Evolutionary conservation across 2,888 invertebrate genomes (phyloP).

Genomic region (Meiosimyza platycephala): DNA sequence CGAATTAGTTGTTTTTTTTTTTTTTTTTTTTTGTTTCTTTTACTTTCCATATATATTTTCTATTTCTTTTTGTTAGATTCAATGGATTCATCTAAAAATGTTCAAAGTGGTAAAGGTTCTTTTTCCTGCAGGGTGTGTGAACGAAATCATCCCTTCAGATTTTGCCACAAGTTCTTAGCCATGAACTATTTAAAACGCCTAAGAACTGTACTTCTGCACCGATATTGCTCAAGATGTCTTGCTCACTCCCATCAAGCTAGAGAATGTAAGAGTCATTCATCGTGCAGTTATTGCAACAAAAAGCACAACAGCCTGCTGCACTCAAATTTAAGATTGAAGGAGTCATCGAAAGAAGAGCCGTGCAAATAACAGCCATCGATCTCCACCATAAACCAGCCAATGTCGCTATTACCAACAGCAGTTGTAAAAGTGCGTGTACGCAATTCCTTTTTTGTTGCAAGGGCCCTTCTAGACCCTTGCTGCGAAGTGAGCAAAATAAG

Average conservation of each 20-base stretch:
- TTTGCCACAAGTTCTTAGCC: not conserved
- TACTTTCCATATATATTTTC: no score
- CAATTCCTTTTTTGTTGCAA: not conserved
- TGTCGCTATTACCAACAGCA: not conserved
- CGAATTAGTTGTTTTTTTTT: no score
- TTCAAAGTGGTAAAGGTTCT: no score
- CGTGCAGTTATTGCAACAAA: not conserved
- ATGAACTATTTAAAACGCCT: not conserved
- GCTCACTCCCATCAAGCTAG: not conserved
- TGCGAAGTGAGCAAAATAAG: not conserved
- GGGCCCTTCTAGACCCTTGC: not conserved
- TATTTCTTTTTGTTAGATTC: no score
- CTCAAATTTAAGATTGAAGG: not conserved
- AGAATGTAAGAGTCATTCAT: not conserved
- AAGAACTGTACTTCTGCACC: not conserved
- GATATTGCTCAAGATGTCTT: not conserved
- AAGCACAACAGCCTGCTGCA: conserved; percentile 1
- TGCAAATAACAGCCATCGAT: not conserved
- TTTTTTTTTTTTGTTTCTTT: no score
- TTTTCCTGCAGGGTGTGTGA: no score
- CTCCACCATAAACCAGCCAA: not conserved
- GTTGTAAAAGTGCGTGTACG: not conserved
- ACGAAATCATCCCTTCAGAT: no score
- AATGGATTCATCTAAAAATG: no score
- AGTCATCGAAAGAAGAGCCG: not conserved